Evolutionary conservation across 2,888 invertebrate genomes (phyloP).

Genomic region (Leptopilina myrica): DNA sequence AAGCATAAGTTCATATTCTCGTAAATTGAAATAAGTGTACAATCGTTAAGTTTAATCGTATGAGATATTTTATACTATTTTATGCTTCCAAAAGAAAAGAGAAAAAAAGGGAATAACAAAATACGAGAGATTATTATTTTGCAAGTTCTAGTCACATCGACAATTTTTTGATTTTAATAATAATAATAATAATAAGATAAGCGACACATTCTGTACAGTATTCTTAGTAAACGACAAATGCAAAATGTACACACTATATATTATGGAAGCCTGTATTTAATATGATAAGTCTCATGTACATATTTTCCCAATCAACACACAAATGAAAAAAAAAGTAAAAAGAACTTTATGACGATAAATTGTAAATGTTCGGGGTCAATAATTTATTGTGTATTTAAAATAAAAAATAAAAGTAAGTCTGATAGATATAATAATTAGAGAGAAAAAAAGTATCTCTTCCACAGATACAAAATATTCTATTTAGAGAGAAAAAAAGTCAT

Average conservation of each 20-base stretch:
- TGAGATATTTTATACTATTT: conserved; percentile 22
- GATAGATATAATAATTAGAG: too few species aligned
- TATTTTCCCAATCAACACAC: conserved; percentile 53
- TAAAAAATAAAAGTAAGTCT: background rate
- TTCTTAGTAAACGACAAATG: conserved; percentile 58
- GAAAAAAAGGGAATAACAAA: too few species aligned
- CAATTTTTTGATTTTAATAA: conserved; percentile 57
- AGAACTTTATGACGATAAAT: conserved; percentile 44
- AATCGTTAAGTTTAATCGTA: conserved; percentile 66
- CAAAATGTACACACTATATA: conserved; percentile 57
- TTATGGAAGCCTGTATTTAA: conserved; percentile 57
- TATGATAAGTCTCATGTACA: conserved; percentile 65
- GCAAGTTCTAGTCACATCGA: conserved; percentile 60
- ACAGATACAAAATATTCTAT: too few species aligned
- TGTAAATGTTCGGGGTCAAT: conserved; percentile 26
- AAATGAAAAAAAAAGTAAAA: conserved; percentile 33
- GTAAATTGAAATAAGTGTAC: conserved; percentile 60
- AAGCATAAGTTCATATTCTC: conserved; percentile 24
- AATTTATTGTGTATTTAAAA: background rate
- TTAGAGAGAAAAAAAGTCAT: too few species aligned
- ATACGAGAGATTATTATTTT: background rate
- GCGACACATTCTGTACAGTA: conserved; percentile 65
- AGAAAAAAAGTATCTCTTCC: too few species aligned
- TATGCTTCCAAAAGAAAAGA: too few species aligned
- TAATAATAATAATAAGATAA: conserved; percentile 47